Evolutionary conservation across 2,797 vertebrate species (phyloP).

Genomic region (Sebastes iracundus): DNA sequence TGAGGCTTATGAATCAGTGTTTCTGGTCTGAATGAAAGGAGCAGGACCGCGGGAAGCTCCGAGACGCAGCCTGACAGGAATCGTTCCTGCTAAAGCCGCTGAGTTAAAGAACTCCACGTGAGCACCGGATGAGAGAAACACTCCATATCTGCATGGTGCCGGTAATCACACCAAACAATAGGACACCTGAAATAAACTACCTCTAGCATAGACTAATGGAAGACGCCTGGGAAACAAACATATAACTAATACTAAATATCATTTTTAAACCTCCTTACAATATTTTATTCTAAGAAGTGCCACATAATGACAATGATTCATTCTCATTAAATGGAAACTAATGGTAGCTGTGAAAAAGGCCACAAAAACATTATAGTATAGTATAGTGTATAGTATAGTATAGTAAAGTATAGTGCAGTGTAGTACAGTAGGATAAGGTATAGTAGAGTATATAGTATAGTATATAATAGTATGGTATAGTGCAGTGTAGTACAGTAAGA

Average conservation of each 20-base stretch:
- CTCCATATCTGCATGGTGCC: not conserved
- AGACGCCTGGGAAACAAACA: not conserved
- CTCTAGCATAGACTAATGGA: not conserved
- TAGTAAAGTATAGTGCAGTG: not conserved
- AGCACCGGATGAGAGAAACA: constrained; percentile 4
- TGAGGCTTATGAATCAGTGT: constrained; percentile 75
- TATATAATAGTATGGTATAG: not conserved
- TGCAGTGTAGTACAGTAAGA: not conserved
- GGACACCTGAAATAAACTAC: not conserved
- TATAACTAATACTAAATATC: no score
- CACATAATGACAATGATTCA: not conserved
- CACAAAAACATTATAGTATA: not conserved
- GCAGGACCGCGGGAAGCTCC: constrained; percentile 41
- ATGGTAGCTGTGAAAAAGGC: not conserved
- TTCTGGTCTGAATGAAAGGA: constrained; percentile 47
- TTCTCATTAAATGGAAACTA: not conserved
- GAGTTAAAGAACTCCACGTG: constrained; percentile 12
- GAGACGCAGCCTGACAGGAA: constrained; percentile 47
- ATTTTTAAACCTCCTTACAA: no score
- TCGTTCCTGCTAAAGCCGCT: constrained; percentile 11
- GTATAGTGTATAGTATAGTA: not conserved
- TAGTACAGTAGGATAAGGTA: not conserved
- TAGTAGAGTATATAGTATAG: not conserved
- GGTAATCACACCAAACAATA: not conserved
- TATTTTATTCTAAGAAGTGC: not conserved